Conservation (phyloP, 2,797 vertebrate species). For the Malurus splendens region DNA sequence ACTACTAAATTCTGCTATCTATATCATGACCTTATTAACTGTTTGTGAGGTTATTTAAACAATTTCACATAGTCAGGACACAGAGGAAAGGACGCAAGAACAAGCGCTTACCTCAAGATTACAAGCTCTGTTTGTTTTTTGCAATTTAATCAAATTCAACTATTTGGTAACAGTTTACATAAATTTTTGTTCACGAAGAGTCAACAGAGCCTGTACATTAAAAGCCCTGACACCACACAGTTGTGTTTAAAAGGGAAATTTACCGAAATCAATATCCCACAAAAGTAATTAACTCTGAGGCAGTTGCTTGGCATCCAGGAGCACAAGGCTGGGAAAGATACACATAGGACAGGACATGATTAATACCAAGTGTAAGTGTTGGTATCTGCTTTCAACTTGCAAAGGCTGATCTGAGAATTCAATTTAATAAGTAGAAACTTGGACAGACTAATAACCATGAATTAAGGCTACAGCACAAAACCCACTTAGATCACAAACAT, state of each 20-base stretch:
- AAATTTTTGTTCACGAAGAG: slow-evolving; percentile 12
- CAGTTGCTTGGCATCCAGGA: not conserved
- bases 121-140: slow-evolving; percentile 45
- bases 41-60: slow-evolving; percentile 19
- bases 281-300: not conserved
- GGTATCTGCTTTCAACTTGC: not conserved
- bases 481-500: not conserved
- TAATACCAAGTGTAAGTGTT: not conserved
- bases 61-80: not conserved
- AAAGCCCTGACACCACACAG: not conserved
- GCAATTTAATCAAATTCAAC: slow-evolving; percentile 47
- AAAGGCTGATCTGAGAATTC: not conserved
- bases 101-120: slow-evolving; percentile 1
- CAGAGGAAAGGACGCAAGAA: slow-evolving; percentile 17
- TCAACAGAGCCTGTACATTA: not conserved
- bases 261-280: not conserved
- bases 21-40: not conserved
- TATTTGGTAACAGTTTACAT: slow-evolving; percentile 42
- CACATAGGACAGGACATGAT: not conserved
- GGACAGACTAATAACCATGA: not conserved
- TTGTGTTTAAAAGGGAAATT: not conserved
- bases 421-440: not conserved
- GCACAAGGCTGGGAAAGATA: not conserved
- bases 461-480: not conserved
- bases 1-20: not conserved